These are phyloP conservation scores for Macrosoma leucophasiata DNA, from an alignment of 2,888 invertebrate species.

Conservation along the genomic window DNA sequence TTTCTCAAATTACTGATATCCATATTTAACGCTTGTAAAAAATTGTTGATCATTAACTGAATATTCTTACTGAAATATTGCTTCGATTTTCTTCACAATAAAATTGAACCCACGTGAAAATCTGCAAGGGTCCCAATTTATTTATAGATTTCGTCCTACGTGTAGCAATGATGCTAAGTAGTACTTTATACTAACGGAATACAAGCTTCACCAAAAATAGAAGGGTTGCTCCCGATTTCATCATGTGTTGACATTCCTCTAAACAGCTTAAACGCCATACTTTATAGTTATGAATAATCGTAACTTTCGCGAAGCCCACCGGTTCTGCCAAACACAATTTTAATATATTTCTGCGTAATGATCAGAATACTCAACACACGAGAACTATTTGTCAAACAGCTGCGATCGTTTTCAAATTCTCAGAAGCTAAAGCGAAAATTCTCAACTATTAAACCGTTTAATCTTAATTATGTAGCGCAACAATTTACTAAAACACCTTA, in stretches of 20 bases:
- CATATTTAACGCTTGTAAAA: no score
- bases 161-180: constrained; percentile 30
- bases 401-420: constrained; percentile 15
- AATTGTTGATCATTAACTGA: no score
- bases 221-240: constrained; percentile 52
- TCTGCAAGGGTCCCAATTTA: constrained; percentile 21
- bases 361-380: constrained; percentile 37
- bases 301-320: constrained; percentile 46
- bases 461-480: constrained; percentile 3
- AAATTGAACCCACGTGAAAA: no score
- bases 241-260: constrained; percentile 54
- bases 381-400: constrained; percentile 36
- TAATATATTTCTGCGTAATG: constrained; percentile 53
- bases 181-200: constrained; percentile 51
- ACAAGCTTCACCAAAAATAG: constrained; percentile 54
- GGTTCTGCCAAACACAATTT: constrained; percentile 57
- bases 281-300: constrained; percentile 26
- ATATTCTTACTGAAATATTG: no score
- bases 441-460: constrained; percentile 3
- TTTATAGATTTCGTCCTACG: constrained; percentile 36
- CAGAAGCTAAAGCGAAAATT: constrained; percentile 21
- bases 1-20: no score
- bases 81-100: no score
- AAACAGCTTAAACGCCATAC: constrained; percentile 48
- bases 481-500: constrained; percentile 15